phyloP scores from a whole-genome alignment of 2,113 vertebrate genomes.

The Urocynchramus pylzowi region DNA sequence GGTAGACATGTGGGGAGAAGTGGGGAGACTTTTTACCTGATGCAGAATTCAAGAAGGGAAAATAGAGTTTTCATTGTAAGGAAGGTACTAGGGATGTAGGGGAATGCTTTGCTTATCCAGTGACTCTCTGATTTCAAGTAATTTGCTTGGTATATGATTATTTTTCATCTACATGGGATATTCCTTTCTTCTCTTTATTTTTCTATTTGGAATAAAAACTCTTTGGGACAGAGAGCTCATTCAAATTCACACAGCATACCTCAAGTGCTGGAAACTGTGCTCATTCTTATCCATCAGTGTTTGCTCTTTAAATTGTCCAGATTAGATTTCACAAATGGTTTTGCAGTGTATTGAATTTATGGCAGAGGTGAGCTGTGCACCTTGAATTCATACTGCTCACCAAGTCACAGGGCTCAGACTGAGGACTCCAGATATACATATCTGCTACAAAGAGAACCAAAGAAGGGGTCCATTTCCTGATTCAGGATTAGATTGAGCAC shows the following conservation, averaged over 20 bases:
- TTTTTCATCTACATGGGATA: background rate
- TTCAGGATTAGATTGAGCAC: background rate
- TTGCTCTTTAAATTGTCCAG: background rate
- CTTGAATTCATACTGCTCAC: background rate
- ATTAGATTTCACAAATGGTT: background rate
- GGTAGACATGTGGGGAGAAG: background rate
- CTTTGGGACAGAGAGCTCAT: background rate
- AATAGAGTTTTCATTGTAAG: background rate
- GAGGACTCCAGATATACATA: background rate
- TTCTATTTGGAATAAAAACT: background rate
- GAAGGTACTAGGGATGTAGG: background rate
- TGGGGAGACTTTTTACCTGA: background rate
- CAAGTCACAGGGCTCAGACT: background rate
- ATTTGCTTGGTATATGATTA: background rate
- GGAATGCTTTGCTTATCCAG: background rate
- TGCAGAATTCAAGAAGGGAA: background rate
- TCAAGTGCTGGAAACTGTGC: background rate
- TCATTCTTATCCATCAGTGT: background rate
- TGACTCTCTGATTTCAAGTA: background rate
- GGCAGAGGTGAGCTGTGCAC: background rate
- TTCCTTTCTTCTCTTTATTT: background rate
- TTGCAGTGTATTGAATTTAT: background rate
- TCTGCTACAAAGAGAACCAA: background rate
- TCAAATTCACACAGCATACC: background rate
- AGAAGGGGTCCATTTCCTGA: background rate